These are phyloP conservation scores for Microtus pennsylvanicus DNA, from an alignment of 2,113 vertebrate species.

Conservation along the genomic window DNA sequence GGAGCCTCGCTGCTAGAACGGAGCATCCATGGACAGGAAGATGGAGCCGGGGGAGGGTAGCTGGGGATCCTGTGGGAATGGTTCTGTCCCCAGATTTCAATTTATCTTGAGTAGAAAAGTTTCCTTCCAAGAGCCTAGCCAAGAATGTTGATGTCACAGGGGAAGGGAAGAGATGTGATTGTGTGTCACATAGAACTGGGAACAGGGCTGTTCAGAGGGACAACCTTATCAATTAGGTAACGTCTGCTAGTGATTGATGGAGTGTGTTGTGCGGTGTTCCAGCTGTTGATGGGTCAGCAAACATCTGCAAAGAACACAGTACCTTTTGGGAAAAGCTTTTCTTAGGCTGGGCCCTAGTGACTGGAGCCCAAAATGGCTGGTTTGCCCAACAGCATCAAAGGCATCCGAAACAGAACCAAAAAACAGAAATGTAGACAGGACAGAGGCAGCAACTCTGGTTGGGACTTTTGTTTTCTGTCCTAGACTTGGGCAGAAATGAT, in stretches of 20 bases:
- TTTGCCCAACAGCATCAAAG: background rate
- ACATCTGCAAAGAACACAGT: slow-evolving; percentile 70
- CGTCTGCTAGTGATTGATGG: slow-evolving; percentile 86
- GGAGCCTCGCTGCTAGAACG: background rate
- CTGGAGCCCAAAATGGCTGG: background rate
- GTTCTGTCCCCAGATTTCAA: slow-evolving; percentile 64
- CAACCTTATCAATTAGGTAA: slow-evolving; percentile 90
- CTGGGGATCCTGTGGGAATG: slow-evolving; percentile 73
- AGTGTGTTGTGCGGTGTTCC: slow-evolving; percentile 76
- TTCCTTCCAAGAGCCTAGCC: slow-evolving; percentile 83
- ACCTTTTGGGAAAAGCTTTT: slow-evolving; percentile 27
- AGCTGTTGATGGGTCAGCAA: slow-evolving; percentile 80
- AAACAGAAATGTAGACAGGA: background rate
- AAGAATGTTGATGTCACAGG: slow-evolving; percentile 88
- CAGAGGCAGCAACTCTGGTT: background rate
- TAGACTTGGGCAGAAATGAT: background rate
- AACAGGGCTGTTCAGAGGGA: slow-evolving; percentile 75
- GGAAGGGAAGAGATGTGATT: slow-evolving; percentile 84
- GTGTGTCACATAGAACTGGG: slow-evolving; percentile 77
- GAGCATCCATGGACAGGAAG: rapidly evolving
- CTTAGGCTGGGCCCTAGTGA: rapidly evolving
- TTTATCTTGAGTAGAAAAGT: slow-evolving; percentile 87
- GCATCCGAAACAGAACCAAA: background rate
- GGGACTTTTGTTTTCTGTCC: background rate
- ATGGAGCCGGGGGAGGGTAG: slow-evolving; percentile 14